A percentile compares a stretch with the other conserved stretches of the same genome.
phyloP scores from a whole-genome alignment of 2,888 invertebrate genomes.

The Creontiades dilutus region DNA sequence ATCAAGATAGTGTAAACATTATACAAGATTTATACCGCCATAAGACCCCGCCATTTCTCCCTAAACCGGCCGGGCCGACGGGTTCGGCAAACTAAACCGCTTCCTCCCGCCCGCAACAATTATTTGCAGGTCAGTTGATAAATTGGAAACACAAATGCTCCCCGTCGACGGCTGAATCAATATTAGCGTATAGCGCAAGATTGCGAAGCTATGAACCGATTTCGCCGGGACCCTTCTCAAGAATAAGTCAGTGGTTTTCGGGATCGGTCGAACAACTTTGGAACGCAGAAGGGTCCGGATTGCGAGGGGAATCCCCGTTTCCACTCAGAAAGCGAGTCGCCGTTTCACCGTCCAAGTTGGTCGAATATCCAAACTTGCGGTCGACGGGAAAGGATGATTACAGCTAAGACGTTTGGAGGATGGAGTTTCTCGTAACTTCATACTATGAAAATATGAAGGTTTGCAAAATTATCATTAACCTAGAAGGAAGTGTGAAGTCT shows the following conservation, averaged over 20 bases:
- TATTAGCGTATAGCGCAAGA: constrained; percentile 11
- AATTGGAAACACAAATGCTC: constrained; percentile 13
- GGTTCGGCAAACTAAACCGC: constrained; percentile 9
- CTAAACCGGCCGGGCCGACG: background rate
- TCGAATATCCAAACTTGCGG: background rate
- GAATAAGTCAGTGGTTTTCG: constrained; percentile 12
- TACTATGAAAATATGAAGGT: background rate
- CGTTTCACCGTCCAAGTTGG: background rate
- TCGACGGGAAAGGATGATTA: background rate
- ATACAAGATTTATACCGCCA: background rate
- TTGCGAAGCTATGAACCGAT: background rate
- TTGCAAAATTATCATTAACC: background rate
- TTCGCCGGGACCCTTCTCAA: background rate
- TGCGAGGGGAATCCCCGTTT: background rate
- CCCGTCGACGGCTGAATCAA: background rate
- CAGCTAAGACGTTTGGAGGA: background rate
- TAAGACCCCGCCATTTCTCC: background rate
- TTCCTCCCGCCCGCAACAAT: constrained; percentile 28
- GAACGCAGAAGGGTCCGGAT: background rate
- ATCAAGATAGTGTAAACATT: background rate
- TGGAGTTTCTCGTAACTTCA: background rate
- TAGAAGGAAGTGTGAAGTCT: background rate
- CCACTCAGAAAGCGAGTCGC: background rate
- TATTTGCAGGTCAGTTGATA: constrained; percentile 46
- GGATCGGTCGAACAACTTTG: background rate